phyloP scores from a whole-genome alignment of 2,113 vertebrate species.

The Dicerorhinus sumatrensis region DNA sequence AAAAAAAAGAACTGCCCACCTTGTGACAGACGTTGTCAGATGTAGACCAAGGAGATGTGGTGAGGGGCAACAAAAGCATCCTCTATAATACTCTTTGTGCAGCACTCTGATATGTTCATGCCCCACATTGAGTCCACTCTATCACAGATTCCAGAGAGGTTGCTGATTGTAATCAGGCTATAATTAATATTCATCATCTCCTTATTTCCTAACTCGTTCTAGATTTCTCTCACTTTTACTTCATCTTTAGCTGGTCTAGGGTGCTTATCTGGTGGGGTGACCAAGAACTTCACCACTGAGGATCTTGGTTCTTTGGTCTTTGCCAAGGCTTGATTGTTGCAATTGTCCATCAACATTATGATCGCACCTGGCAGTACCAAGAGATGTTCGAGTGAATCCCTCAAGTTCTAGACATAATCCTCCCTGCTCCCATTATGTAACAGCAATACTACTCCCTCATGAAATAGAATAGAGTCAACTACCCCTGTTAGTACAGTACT shows the following conservation, averaged over 20 bases:
- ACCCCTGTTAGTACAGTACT: not conserved
- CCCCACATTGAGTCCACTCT: not conserved
- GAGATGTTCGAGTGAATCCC: not conserved
- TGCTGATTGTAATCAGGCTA: not conserved
- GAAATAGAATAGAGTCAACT: not conserved
- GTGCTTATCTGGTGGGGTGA: no score
- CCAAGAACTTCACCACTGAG: not conserved
- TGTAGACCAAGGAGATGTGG: not conserved
- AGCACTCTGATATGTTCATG: not conserved
- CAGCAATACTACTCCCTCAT: not conserved
- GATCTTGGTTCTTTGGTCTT: not conserved
- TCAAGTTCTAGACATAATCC: not conserved
- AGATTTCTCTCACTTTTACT: not conserved
- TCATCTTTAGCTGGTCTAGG: not conserved
- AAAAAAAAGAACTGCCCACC: no score
- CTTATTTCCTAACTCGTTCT: not conserved
- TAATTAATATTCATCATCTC: not conserved
- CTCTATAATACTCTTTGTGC: not conserved
- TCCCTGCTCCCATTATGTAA: not conserved
- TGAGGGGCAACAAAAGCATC: rapidly evolving
- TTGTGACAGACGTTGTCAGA: no score
- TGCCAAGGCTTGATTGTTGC: not conserved
- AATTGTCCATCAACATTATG: no score
- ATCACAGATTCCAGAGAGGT: not conserved
- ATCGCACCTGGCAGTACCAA: not conserved